These are phyloP conservation scores for Microcaecilia unicolor DNA, from an alignment of 2,797 vertebrate species.

Conservation along the genomic window DNA sequence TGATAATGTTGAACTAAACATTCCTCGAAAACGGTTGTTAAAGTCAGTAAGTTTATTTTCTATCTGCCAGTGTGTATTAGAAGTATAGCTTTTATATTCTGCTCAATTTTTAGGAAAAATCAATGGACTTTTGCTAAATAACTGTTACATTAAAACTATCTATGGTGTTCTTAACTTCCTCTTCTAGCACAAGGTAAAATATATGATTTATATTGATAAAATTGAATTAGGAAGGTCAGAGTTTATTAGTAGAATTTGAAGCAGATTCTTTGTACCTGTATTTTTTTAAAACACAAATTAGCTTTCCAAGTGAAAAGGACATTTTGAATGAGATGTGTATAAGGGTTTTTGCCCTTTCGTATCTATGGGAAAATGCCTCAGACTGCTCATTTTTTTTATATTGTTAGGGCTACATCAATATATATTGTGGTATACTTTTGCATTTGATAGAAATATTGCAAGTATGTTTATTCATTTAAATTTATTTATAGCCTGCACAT, in stretches of 20 bases:
- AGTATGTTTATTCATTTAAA: too few species aligned
- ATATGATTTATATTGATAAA: constrained; percentile 28
- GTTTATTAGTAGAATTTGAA: constrained; percentile 34
- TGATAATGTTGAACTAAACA: constrained; percentile 48
- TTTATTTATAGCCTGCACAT: too few species aligned
- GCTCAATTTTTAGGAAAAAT: neutral
- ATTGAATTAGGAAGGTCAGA: constrained; percentile 44
- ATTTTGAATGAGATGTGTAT: too few species aligned
- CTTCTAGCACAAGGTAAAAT: constrained; percentile 12
- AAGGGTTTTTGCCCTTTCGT: too few species aligned
- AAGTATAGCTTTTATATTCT: constrained; percentile 14
- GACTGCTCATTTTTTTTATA: too few species aligned
- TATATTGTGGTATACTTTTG: too few species aligned
- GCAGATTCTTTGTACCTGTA: constrained; percentile 22
- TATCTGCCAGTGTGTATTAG: constrained; percentile 9
- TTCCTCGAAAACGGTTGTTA: constrained; percentile 41
- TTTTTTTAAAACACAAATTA: constrained; percentile 20
- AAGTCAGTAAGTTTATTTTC: constrained; percentile 25
- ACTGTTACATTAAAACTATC: constrained; percentile 34
- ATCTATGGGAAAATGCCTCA: too few species aligned
- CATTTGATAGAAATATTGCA: too few species aligned
- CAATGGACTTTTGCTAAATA: constrained; percentile 29
- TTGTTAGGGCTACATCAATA: too few species aligned
- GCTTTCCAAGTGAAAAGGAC: constrained; percentile 22
- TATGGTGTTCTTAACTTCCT: constrained; percentile 25